Conservation (phyloP, 2,888 invertebrate genomes). For the Chloroclysta siterata region DNA sequence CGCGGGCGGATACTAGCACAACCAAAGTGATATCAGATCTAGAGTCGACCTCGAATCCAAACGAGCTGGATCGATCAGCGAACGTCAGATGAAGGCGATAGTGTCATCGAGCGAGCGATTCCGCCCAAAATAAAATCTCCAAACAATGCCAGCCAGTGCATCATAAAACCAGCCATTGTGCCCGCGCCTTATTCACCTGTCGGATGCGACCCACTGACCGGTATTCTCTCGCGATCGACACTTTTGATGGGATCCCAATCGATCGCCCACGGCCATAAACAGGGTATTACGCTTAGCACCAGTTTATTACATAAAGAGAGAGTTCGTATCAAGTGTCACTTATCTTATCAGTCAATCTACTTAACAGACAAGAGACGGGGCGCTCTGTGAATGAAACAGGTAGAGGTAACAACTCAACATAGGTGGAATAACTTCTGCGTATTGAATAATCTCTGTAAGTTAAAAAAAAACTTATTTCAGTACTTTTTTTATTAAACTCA, state of each 20-base stretch:
- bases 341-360: background rate
- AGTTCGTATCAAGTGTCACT: background rate
- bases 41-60: slow-evolving; percentile 38
- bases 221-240: slow-evolving; percentile 59
- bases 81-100: slow-evolving; percentile 61
- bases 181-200: slow-evolving; percentile 63
- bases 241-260: slow-evolving; percentile 61
- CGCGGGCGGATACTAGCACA: background rate
- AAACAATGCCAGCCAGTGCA: slow-evolving; percentile 54
- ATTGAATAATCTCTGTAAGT: too few relatives aligned
- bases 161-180: slow-evolving; percentile 53
- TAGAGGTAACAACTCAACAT: too few relatives aligned
- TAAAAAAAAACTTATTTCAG: too few relatives aligned
- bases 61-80: slow-evolving; percentile 54
- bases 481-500: too few relatives aligned
- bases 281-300: slow-evolving; percentile 23
- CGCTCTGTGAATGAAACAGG: too few relatives aligned
- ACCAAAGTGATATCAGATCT: slow-evolving; percentile 33
- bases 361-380: background rate
- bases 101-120: slow-evolving; percentile 52
- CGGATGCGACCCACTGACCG: slow-evolving; percentile 67
- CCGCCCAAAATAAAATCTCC: slow-evolving; percentile 49
- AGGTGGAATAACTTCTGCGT: too few relatives aligned
- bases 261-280: slow-evolving; percentile 61
- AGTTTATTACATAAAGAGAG: slow-evolving; percentile 1